Evolutionary conservation across 2,797 vertebrate species (phyloP).

Genomic region (Lepus townsendii): DNA sequence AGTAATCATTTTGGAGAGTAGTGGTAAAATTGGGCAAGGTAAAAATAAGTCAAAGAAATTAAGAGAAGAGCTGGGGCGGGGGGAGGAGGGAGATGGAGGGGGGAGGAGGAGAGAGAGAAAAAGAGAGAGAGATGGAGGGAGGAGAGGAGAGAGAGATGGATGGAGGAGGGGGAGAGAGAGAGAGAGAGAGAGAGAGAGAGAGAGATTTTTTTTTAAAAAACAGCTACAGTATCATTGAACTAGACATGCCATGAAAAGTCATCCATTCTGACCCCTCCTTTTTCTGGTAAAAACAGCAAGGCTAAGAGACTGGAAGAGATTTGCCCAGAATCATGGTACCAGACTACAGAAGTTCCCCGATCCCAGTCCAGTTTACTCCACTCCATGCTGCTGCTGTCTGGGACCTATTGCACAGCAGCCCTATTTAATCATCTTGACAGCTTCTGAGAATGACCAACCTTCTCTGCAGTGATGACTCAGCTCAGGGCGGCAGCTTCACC

Average conservation of each 20-base stretch:
- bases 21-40: constrained; percentile 26
- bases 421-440: constrained; percentile 56
- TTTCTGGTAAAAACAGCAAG: neutral
- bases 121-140: too few species aligned
- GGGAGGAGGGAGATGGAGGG: fast-evolving
- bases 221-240: neutral
- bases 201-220: too few species aligned
- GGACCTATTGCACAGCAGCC: neutral
- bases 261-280: neutral
- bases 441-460: constrained; percentile 11
- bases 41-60: constrained; percentile 32
- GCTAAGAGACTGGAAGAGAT: too few species aligned
- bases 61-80: neutral
- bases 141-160: too few species aligned
- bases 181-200: neutral
- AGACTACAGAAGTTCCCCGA: neutral
- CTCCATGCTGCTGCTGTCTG: neutral
- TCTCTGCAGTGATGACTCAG: constrained; percentile 38
- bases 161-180: too few species aligned
- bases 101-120: fast-evolving
- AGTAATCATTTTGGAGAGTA: neutral
- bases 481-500: constrained; percentile 21
- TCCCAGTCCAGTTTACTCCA: neutral
- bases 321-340: neutral
- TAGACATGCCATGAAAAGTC: neutral